These are phyloP conservation scores for Hermatobates lingyangjiaoensis DNA, from an alignment of 1,140 invertebrate genomes.

Conservation along the genomic window DNA sequence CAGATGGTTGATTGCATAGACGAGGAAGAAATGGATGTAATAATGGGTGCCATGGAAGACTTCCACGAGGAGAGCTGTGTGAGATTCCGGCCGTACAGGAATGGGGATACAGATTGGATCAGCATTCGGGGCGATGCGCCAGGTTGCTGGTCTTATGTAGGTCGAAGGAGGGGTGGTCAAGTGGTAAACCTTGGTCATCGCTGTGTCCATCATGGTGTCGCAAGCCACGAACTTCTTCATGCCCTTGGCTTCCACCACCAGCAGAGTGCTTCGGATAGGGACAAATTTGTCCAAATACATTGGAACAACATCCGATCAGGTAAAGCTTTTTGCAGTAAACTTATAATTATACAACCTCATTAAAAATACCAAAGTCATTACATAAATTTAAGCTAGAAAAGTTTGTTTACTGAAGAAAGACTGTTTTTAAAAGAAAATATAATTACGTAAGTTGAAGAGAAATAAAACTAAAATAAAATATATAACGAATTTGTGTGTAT, in stretches of 20 bases:
- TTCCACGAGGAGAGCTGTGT: slow-evolving; percentile 37
- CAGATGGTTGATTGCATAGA: no score
- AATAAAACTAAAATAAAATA: no score
- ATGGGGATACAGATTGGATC: slow-evolving; percentile 34
- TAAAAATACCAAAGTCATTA: no score
- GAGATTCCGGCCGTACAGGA: slow-evolving; percentile 32
- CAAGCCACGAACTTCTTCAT: slow-evolving; percentile 44
- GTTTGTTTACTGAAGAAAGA: slow-evolving; percentile 17
- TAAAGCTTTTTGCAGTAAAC: no score
- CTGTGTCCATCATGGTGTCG: slow-evolving; percentile 35
- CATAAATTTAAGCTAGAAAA: no score
- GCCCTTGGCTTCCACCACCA: slow-evolving; percentile 47
- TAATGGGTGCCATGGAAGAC: slow-evolving; percentile 29
- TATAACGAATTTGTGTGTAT: no score
- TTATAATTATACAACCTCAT: neutral
- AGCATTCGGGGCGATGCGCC: slow-evolving; percentile 22
- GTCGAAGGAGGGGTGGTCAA: slow-evolving; percentile 34
- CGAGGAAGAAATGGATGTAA: slow-evolving; percentile 26
- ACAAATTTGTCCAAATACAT: slow-evolving; percentile 37
- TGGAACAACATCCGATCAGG: slow-evolving; percentile 37
- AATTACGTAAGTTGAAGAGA: no score
- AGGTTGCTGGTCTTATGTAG: slow-evolving; percentile 35
- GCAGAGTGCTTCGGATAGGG: slow-evolving; percentile 42
- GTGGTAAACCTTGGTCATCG: slow-evolving; percentile 32
- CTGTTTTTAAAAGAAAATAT: no score